These are phyloP conservation scores for Amaurobius ferox DNA, from an alignment of 2,888 invertebrate genomes.

Conservation along the genomic window DNA sequence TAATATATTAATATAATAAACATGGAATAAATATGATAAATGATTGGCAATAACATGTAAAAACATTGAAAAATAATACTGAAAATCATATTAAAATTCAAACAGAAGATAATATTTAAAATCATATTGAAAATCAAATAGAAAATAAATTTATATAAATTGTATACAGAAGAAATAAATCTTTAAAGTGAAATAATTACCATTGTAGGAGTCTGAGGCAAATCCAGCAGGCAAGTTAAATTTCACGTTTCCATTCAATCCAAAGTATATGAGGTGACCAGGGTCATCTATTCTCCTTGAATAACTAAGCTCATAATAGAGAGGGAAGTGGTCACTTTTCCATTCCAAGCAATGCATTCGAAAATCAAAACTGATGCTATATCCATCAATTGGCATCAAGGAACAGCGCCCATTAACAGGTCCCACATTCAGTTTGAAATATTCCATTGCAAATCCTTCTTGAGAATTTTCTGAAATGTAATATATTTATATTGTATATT, in stretches of 20 bases:
- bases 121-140: neutral
- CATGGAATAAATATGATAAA: no score
- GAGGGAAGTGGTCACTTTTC: conserved; percentile 76
- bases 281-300: conserved; percentile 66
- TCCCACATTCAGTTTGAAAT: conserved; percentile 76
- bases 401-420: conserved; percentile 76
- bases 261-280: conserved; percentile 75
- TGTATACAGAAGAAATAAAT: neutral
- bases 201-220: conserved; percentile 43
- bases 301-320: conserved; percentile 76
- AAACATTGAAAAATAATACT: no score
- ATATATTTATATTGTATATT: no score
- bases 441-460: conserved; percentile 75
- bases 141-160: neutral
- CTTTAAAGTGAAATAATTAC: conserved; percentile 35
- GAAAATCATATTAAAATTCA: no score
- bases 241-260: conserved; percentile 75
- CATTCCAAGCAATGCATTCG: conserved; percentile 76
- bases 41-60: no score
- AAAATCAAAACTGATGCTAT: conserved; percentile 76
- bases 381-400: conserved; percentile 75
- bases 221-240: conserved; percentile 76
- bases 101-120: no score
- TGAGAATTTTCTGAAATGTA: conserved; percentile 30
- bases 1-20: no score